These are phyloP conservation scores for Pseudotriccus pelzelni DNA, from an alignment of 2,797 vertebrate species.

Conservation along the genomic window DNA sequence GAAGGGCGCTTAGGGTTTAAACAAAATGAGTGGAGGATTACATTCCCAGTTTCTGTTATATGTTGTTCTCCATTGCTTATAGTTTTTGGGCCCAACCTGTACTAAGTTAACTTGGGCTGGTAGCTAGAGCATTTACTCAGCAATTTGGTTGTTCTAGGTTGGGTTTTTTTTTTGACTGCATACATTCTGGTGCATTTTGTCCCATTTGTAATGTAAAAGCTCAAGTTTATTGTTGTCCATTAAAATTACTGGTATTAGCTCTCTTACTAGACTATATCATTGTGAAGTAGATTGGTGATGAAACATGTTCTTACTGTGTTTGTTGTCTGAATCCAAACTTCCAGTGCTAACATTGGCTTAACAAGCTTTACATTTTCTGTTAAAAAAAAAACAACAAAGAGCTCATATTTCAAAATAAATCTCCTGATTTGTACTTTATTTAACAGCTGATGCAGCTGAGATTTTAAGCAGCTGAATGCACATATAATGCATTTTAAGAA, in stretches of 20 bases:
- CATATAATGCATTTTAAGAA: conserved; percentile 47
- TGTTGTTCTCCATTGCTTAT: neutral
- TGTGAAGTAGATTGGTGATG: neutral
- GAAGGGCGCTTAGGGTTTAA: neutral
- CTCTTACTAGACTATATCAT: neutral
- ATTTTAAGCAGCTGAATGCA: conserved; percentile 45
- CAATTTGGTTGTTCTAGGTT: neutral
- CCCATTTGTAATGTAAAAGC: neutral
- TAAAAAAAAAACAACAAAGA: neutral
- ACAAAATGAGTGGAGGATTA: neutral
- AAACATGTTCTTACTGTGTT: neutral
- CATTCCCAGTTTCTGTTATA: neutral
- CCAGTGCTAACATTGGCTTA: conserved; percentile 32
- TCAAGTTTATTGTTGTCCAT: neutral
- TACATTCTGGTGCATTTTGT: neutral
- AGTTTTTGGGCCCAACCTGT: neutral
- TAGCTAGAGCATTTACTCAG: neutral
- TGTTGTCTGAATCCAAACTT: conserved; percentile 16
- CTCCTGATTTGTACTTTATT: conserved; percentile 36
- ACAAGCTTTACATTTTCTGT: conserved; percentile 46
- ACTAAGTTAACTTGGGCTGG: neutral
- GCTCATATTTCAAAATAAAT: conserved; percentile 59
- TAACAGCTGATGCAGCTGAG: conserved; percentile 40
- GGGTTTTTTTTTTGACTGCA: neutral
- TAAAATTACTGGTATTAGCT: neutral